phyloP scores from a whole-genome alignment of 2,113 vertebrate genomes.

The Eolophus roseicapilla region DNA sequence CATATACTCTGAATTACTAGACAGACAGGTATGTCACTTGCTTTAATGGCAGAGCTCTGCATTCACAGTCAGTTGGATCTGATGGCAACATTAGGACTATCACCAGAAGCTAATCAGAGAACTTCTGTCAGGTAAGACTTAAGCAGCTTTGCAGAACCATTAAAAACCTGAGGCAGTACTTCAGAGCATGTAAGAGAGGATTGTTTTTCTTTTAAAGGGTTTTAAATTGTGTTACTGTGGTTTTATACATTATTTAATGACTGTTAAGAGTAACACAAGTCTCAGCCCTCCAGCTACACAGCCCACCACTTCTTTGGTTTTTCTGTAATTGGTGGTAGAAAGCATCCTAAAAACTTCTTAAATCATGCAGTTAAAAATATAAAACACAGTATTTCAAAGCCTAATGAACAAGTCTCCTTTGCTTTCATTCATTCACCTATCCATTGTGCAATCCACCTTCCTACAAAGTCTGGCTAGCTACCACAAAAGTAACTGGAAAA shows the following conservation, averaged over 20 bases:
- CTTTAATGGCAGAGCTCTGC: background rate
- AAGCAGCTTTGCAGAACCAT: background rate
- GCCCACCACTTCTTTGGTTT: background rate
- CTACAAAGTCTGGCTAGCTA: background rate
- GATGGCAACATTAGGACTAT: background rate
- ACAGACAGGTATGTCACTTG: background rate
- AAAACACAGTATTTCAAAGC: background rate
- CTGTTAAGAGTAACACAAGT: background rate
- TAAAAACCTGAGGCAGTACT: background rate
- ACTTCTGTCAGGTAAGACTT: background rate
- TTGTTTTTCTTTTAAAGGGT: background rate
- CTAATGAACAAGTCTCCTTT: background rate
- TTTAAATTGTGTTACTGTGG: background rate
- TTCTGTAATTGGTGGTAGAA: background rate
- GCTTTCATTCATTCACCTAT: background rate
- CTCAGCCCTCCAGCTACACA: background rate
- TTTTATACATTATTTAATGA: slow-evolving; percentile 41
- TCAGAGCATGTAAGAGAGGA: background rate
- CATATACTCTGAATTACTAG: background rate
- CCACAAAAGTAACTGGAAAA: background rate
- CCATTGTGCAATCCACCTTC: background rate
- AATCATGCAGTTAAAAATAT: background rate
- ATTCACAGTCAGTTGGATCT: background rate
- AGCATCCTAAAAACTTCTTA: background rate
- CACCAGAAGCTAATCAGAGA: background rate